phyloP scores from a whole-genome alignment of 2,888 invertebrate species.

The Holacanthella duospinosa region DNA sequence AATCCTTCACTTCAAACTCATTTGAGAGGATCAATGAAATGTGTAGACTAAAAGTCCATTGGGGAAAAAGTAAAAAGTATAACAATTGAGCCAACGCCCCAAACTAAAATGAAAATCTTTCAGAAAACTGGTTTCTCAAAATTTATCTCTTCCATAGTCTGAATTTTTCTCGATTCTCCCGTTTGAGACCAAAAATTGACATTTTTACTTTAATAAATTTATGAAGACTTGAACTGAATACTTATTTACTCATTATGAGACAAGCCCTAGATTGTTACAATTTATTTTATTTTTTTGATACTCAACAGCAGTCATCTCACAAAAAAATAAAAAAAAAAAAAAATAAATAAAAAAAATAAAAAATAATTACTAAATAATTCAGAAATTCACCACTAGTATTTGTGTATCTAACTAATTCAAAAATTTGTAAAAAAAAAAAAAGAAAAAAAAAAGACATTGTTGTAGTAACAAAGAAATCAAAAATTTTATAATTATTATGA shows the following conservation, averaged over 20 bases:
- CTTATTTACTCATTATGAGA: not conserved
- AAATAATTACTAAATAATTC: too few relatives aligned
- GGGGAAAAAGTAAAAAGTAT: too few relatives aligned
- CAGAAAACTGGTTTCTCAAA: not conserved
- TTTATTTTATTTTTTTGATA: too few relatives aligned
- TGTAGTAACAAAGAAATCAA: not conserved
- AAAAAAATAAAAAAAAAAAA: too few relatives aligned
- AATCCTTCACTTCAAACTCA: not conserved
- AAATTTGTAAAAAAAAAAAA: too few relatives aligned
- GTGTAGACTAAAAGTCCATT: not conserved
- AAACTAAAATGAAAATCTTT: not conserved
- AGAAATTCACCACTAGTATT: too few relatives aligned
- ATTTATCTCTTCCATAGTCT: not conserved
- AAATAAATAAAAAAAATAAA: too few relatives aligned
- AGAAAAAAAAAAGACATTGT: not conserved
- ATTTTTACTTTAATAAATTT: slow-evolving; percentile 2
- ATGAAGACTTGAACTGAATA: not conserved
- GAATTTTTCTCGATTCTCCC: not conserved
- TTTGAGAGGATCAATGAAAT: not conserved
- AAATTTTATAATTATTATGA: too few relatives aligned
- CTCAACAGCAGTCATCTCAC: too few relatives aligned
- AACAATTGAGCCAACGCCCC: slow-evolving; percentile 2
- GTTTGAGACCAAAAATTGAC: slow-evolving; percentile 3
- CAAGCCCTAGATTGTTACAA: not conserved
- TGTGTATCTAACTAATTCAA: too few relatives aligned